A percentile compares a stretch with the other conserved stretches of the same genome.
Evolutionary conservation across 2,888 invertebrate genomes (phyloP).

Genomic region (Lasioglossum oenotherae): DNA sequence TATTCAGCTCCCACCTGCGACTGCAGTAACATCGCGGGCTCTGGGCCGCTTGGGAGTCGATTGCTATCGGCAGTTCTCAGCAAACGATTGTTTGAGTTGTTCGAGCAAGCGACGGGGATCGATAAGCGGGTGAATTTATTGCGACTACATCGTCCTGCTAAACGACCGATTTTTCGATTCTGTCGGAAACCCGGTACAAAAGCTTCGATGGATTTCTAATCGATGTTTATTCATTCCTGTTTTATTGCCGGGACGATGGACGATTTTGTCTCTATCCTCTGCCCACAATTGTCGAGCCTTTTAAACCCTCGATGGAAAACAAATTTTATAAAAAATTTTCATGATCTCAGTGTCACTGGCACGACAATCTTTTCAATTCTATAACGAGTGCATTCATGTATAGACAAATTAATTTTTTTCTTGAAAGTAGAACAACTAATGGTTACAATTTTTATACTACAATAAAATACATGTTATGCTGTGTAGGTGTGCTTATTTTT

Average conservation of each 20-base stretch:
- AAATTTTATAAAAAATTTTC: too few species aligned
- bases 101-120: background rate
- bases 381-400: too few species aligned
- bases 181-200: background rate
- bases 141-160: background rate
- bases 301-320: background rate
- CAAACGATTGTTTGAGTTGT: constrained; percentile 11
- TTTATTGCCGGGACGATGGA: background rate
- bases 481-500: background rate
- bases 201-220: background rate
- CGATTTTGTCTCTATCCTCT: background rate
- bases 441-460: too few species aligned
- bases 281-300: background rate
- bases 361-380: too few species aligned
- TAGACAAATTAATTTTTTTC: too few species aligned
- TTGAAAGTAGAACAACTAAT: too few species aligned
- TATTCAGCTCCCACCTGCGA: constrained; percentile 21
- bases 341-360: too few species aligned
- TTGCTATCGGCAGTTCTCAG: constrained; percentile 4
- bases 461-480: background rate
- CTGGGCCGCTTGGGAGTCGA: background rate
- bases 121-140: constrained; percentile 1
- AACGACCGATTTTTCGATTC: background rate
- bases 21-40: background rate
- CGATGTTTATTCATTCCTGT: background rate